phyloP scores from a whole-genome alignment of 1,140 invertebrate species.

The Campoletis sonorensis region DNA sequence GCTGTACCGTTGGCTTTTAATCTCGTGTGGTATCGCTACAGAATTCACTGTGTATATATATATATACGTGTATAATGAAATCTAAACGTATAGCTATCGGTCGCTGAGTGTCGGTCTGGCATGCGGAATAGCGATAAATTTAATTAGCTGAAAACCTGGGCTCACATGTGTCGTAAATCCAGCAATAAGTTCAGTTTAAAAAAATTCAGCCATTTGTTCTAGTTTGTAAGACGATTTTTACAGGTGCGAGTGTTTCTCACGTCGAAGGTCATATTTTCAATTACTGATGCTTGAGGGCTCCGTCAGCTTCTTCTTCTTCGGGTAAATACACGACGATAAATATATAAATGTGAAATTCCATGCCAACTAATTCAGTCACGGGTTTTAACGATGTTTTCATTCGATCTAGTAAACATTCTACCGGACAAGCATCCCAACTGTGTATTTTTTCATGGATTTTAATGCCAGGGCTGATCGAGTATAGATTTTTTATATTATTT shows the following conservation, averaged over 20 bases:
- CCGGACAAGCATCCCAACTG: not conserved
- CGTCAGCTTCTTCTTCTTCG: constrained; percentile 2
- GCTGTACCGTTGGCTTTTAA: constrained; percentile 29
- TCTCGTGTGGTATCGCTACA: constrained; percentile 24
- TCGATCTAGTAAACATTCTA: not conserved
- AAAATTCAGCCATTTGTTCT: constrained; percentile 28
- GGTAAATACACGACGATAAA: not conserved
- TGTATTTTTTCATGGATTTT: not conserved
- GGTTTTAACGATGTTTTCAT: not conserved
- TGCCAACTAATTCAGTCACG: not conserved
- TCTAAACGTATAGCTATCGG: not conserved
- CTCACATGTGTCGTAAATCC: not conserved
- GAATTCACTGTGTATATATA: constrained; percentile 1
- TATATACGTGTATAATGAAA: not conserved
- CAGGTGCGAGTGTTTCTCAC: not conserved
- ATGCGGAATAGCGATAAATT: constrained; percentile 43
- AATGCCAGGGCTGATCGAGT: too few relatives aligned
- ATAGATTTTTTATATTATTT: too few relatives aligned
- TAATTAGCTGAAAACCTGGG: constrained; percentile 37
- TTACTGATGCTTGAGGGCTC: constrained; percentile 25
- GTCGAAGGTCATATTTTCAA: constrained; percentile 49
- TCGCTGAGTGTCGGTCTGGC: constrained; percentile 23
- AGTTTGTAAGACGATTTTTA: constrained; percentile 47
- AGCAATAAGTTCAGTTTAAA: not conserved
- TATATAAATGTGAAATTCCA: not conserved